phyloP scores from a whole-genome alignment of 2,888 invertebrate species.

The Asteroscopus sphinx region DNA sequence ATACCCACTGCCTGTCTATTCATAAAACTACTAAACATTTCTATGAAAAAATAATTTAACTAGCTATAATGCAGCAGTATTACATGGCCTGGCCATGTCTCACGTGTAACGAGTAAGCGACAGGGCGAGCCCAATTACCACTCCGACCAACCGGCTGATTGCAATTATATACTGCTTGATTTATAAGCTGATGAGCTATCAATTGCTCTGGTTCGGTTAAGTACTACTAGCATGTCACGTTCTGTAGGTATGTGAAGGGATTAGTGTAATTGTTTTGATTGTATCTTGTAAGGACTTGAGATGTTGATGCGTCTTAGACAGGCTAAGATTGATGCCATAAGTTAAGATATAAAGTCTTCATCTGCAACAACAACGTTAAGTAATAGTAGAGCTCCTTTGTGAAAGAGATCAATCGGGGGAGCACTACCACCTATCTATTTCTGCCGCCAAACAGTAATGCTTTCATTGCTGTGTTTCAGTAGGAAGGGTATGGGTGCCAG shows the following conservation, averaged over 20 bases:
- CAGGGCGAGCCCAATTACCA: slow-evolving; percentile 69
- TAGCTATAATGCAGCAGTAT: slow-evolving; percentile 1
- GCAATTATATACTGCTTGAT: slow-evolving; percentile 74
- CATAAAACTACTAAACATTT: too few relatives aligned
- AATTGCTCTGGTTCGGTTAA: slow-evolving; percentile 47
- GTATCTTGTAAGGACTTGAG: neutral
- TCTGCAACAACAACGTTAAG: too few relatives aligned
- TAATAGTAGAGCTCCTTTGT: too few relatives aligned
- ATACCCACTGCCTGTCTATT: too few relatives aligned
- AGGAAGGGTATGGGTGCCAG: too few relatives aligned
- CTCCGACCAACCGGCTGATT: slow-evolving; percentile 70
- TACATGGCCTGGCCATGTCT: slow-evolving; percentile 5
- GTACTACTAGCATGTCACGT: slow-evolving; percentile 4
- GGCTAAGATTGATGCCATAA: neutral
- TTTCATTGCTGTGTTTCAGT: too few relatives aligned
- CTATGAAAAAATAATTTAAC: neutral
- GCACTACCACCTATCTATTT: too few relatives aligned
- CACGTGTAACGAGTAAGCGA: slow-evolving; percentile 49
- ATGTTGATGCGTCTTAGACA: neutral
- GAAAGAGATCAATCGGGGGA: too few relatives aligned
- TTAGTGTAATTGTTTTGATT: slow-evolving; percentile 26
- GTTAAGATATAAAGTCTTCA: too few relatives aligned
- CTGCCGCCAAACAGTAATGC: too few relatives aligned
- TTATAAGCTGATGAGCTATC: slow-evolving; percentile 65
- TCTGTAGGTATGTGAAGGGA: neutral